These are phyloP conservation scores for Leptosomus discolor DNA, from an alignment of 2,113 vertebrate genomes.

Conservation along the genomic window DNA sequence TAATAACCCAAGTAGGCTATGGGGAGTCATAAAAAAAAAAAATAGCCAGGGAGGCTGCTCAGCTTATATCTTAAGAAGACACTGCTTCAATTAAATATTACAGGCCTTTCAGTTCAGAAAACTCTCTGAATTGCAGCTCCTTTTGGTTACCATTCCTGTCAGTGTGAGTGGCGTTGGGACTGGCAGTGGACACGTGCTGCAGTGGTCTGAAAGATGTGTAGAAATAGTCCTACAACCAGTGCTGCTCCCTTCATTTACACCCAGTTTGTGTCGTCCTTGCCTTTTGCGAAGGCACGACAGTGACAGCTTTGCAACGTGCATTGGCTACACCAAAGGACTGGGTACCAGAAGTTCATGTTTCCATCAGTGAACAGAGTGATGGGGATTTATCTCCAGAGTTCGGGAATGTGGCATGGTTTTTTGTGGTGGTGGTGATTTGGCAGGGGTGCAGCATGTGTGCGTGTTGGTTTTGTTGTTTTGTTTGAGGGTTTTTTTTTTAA, in stretches of 20 bases:
- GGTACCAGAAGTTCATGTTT: accelerated
- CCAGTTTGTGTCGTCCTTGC: accelerated
- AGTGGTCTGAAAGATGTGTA: not conserved
- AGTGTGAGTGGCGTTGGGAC: accelerated
- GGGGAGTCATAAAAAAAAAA: not conserved
- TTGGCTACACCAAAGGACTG: accelerated
- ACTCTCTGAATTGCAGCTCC: not conserved
- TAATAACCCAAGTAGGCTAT: not conserved
- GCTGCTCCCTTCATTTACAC: not conserved
- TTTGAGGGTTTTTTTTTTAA: not conserved
- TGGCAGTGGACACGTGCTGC: accelerated
- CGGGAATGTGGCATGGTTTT: not conserved
- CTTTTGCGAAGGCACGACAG: accelerated
- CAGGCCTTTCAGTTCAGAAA: not conserved
- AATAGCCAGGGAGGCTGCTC: accelerated
- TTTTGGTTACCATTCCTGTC: not conserved
- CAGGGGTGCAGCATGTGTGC: too few species aligned
- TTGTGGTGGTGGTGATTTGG: not conserved
- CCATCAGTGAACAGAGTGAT: not conserved
- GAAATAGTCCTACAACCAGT: not conserved
- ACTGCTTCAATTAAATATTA: accelerated
- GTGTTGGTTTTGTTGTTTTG: not conserved
- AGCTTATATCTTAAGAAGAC: accelerated
- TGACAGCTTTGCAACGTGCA: accelerated
- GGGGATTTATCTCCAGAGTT: not conserved